A percentile compares a stretch with the other conserved stretches of the same genome.
These are phyloP conservation scores for Cepphus grylle DNA, from an alignment of 2,113 vertebrate genomes.

Conservation along the genomic window DNA sequence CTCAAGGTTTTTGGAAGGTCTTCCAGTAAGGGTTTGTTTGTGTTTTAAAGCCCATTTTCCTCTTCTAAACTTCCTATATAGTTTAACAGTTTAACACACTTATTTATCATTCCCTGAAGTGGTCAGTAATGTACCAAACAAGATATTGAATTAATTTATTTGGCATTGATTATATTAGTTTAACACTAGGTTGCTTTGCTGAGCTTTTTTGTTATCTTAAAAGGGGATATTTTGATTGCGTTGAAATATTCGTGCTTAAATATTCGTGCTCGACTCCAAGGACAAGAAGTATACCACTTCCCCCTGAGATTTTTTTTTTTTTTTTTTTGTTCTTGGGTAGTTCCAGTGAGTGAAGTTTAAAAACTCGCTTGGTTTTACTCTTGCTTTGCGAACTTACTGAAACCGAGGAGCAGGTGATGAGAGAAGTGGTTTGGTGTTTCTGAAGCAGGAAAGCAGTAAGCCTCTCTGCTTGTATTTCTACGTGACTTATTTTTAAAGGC, in stretches of 20 bases:
- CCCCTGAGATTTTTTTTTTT: not conserved
- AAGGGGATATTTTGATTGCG: not conserved
- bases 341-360: not conserved
- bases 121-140: not conserved
- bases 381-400: not conserved
- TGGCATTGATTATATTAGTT: not conserved
- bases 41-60: not conserved
- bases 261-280: not conserved
- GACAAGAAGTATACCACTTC: not conserved
- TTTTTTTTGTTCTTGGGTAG: not conserved
- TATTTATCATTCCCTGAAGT: not conserved
- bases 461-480: not conserved
- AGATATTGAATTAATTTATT: not conserved
- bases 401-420: not conserved
- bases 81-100: not conserved
- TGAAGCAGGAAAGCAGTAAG: not conserved
- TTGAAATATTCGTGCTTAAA: not conserved
- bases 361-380: not conserved
- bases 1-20: conserved; percentile 13
- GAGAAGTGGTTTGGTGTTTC: not conserved
- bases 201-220: not conserved
- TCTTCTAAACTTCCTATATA: not conserved
- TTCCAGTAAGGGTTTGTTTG: not conserved
- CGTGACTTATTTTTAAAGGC: not conserved
- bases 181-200: not conserved